A percentile compares a stretch with the other conserved stretches of the same genome.
Evolutionary conservation across 2,888 invertebrate genomes (phyloP).

Genomic region (Harmothoe impar): DNA sequence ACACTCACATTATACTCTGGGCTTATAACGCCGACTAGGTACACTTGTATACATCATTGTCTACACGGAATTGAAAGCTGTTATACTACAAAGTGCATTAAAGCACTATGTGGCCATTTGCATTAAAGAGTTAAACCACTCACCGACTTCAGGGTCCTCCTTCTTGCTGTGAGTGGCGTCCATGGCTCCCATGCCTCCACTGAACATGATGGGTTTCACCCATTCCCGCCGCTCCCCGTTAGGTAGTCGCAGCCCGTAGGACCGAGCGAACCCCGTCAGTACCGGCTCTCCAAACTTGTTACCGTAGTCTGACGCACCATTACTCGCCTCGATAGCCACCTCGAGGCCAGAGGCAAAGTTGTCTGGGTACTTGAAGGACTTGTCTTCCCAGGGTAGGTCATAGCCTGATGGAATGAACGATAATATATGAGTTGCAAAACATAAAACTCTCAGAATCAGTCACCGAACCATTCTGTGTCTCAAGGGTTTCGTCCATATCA

Average conservation of each 20-base stretch:
- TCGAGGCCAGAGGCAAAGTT: constrained; percentile 95
- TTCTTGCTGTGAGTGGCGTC: constrained; percentile 92
- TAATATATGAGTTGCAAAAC: no score
- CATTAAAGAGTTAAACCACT: no score
- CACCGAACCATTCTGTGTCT: no score
- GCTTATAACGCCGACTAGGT: no score
- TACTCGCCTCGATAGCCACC: constrained; percentile 96
- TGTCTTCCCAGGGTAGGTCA: constrained; percentile 93
- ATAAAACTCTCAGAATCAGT: neutral
- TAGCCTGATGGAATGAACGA: constrained; percentile 90
- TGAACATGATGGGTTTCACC: constrained; percentile 99
- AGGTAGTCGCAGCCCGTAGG: constrained; percentile 91
- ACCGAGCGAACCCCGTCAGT: constrained; percentile 94
- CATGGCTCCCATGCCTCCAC: constrained; percentile 96
- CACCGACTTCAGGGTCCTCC: constrained; percentile 89
- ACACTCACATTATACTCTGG: no score
- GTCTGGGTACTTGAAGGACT: constrained; percentile 89
- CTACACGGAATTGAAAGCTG: no score
- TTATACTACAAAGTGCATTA: no score
- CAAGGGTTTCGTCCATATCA: no score
- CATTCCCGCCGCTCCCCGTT: constrained; percentile 91
- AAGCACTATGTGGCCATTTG: no score
- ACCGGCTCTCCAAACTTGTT: constrained; percentile 99
- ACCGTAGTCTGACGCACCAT: constrained; percentile 99
- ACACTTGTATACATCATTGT: no score